A percentile compares a stretch with the other conserved stretches of the same genome.
These are phyloP conservation scores for Hydroisotoma schaefferi DNA, from an alignment of 2,888 invertebrate genomes.

Conservation along the genomic window DNA sequence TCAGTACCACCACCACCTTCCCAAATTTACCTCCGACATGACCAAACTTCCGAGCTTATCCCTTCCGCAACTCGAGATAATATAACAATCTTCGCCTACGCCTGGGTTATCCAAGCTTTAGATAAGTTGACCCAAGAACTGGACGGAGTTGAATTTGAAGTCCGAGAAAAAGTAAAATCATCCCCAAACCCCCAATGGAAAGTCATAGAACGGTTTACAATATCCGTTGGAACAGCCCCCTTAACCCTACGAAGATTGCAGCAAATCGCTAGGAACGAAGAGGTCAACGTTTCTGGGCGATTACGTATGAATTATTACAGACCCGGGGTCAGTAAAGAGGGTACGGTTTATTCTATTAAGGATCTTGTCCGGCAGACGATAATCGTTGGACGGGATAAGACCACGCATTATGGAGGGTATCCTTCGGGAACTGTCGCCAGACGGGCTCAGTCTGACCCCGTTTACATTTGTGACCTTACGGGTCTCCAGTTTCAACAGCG, in stretches of 20 bases:
- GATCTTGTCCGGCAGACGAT: constrained; percentile 36
- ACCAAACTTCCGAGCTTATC: background rate
- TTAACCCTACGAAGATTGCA: constrained; percentile 22
- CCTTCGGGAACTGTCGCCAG: background rate
- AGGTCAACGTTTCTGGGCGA: constrained; percentile 23
- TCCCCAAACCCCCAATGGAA: constrained; percentile 18
- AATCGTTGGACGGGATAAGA: constrained; percentile 23
- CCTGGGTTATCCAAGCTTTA: constrained; percentile 30
- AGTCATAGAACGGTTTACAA: constrained; percentile 3
- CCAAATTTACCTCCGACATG: background rate
- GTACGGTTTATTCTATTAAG: constrained; percentile 11
- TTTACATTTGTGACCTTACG: constrained; percentile 33
- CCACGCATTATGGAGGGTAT: constrained; percentile 33
- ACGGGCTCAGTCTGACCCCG: too few relatives aligned
- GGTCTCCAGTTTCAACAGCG: constrained; percentile 39
- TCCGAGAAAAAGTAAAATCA: too few relatives aligned
- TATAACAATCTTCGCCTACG: constrained; percentile 28
- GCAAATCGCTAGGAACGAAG: constrained; percentile 29
- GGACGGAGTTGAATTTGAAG: too few relatives aligned
- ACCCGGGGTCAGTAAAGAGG: constrained; percentile 19
- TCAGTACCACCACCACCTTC: too few relatives aligned
- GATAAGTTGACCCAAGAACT: constrained; percentile 14
- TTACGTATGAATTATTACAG: constrained; percentile 22
- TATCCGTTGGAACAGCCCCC: constrained; percentile 7
- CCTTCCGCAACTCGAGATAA: background rate